phyloP scores from a whole-genome alignment of 1,140 invertebrate species.

The Bombus vancouverensis region DNA sequence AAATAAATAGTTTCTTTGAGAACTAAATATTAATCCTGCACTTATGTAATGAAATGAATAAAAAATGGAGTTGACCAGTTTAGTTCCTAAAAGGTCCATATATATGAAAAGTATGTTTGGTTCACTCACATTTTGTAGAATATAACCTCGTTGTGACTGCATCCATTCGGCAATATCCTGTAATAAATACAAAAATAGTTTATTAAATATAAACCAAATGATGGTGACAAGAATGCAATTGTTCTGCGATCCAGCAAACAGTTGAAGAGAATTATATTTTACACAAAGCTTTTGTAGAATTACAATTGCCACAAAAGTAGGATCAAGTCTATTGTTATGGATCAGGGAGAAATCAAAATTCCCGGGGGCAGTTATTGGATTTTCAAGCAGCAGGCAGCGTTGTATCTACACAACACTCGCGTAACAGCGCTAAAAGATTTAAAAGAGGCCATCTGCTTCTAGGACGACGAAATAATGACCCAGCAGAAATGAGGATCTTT shows the following conservation, averaged over 20 bases:
- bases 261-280: not conserved
- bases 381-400: not conserved
- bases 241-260: too few species aligned
- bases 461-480: constrained; percentile 14
- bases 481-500: not conserved
- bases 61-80: not conserved
- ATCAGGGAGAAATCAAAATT: not conserved
- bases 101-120: too few species aligned
- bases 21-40: not conserved
- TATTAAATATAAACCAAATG: too few species aligned
- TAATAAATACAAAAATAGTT: not conserved
- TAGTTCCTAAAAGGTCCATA: too few species aligned
- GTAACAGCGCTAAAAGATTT: constrained; percentile 11
- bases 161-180: not conserved
- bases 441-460: constrained; percentile 44
- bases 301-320: not conserved
- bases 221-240: too few species aligned
- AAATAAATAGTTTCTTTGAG: not conserved
- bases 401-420: not conserved
- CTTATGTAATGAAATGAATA: not conserved
- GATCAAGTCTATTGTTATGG: not conserved
- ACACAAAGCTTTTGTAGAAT: not conserved
- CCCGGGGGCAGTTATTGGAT: not conserved
- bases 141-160: not conserved
- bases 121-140: not conserved